Evolutionary conservation across 2,797 vertebrate genomes (phyloP).

Genomic region (Austrolebias charrua): DNA sequence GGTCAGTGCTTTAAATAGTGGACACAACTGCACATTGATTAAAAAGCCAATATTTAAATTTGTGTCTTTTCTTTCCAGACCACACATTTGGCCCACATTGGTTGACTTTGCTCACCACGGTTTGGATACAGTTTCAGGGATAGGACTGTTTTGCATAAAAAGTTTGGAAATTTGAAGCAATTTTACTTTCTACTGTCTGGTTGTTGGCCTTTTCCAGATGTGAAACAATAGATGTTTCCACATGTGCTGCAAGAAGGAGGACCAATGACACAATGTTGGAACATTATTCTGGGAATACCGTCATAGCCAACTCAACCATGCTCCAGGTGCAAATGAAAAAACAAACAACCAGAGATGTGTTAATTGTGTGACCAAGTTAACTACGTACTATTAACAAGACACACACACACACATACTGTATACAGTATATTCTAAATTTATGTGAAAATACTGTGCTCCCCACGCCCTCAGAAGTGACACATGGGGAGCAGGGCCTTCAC

Average conservation of each 20-base stretch:
- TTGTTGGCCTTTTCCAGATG: slow-evolving; percentile 78
- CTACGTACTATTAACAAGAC: too few relatives aligned
- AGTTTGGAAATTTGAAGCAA: slow-evolving; percentile 73
- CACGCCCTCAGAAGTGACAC: too few relatives aligned
- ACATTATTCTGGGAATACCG: slow-evolving; percentile 2
- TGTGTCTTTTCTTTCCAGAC: slow-evolving; percentile 15
- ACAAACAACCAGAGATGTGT: too few relatives aligned
- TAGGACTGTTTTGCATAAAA: slow-evolving; percentile 79
- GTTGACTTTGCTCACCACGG: slow-evolving; percentile 49
- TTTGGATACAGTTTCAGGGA: slow-evolving; percentile 67
- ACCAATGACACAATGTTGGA: slow-evolving; percentile 41
- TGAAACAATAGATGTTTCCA: slow-evolving; percentile 77
- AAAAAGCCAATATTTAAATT: slow-evolving; percentile 21
- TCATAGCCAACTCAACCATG: too few relatives aligned
- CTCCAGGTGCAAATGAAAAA: too few relatives aligned
- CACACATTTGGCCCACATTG: slow-evolving; percentile 33
- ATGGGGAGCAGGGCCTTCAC: too few relatives aligned
- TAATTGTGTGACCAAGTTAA: too few relatives aligned
- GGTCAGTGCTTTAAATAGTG: neutral
- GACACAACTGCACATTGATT: neutral
- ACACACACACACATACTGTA: too few relatives aligned
- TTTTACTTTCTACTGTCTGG: slow-evolving; percentile 71
- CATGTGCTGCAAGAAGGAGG: slow-evolving; percentile 65
- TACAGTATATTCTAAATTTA: too few relatives aligned
- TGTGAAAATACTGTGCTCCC: too few relatives aligned